phyloP scores from a whole-genome alignment of 2,113 vertebrate species.

The Sylvilagus bachmani region DNA sequence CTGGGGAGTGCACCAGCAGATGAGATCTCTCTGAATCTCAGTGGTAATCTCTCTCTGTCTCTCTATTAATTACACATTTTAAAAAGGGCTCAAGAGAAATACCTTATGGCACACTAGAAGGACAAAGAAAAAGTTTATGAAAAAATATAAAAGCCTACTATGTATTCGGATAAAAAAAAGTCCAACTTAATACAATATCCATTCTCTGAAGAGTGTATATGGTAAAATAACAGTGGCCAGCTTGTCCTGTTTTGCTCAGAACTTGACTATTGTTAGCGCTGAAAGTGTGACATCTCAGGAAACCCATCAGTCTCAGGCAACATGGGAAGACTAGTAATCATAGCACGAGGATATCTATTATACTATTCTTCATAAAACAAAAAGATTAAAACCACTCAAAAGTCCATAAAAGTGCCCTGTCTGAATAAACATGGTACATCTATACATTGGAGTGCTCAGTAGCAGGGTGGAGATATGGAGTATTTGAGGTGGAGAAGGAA shows the following conservation, averaged over 20 bases:
- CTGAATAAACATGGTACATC: neutral
- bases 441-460: neutral
- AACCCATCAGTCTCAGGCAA: neutral
- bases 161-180: slow-evolving; percentile 1
- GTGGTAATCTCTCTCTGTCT: too few relatives aligned
- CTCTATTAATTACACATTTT: too few relatives aligned
- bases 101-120: neutral
- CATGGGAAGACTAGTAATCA: neutral
- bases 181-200: neutral
- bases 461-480: neutral
- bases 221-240: neutral
- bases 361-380: neutral
- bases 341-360: neutral
- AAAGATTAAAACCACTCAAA: slow-evolving; percentile 7
- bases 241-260: neutral
- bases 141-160: neutral
- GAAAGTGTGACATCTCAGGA: neutral
- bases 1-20: too few relatives aligned
- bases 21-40: too few relatives aligned
- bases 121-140: neutral
- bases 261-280: neutral
- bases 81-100: slow-evolving; percentile 19
- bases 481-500: neutral
- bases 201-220: neutral
- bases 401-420: neutral